Base-by-base conservation (phyloP, 2,113 vertebrate genomes). In the Muscicapa adusta region DNA sequence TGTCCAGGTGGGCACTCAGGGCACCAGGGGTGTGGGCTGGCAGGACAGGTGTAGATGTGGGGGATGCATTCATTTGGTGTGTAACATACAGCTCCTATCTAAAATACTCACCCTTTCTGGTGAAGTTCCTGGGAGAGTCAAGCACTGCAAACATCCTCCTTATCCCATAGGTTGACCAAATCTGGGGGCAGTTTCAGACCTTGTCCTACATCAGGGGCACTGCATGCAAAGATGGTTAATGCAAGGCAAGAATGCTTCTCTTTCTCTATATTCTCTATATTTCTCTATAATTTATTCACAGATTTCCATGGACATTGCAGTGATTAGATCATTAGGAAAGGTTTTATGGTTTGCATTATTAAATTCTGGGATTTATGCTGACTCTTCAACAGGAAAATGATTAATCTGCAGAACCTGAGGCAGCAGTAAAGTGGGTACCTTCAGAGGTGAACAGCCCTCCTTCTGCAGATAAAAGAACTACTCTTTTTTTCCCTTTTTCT, bases 361-460 rank as follows among this genome's bases (percentile, higher is more conserved):
- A 92, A 94, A 95, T 91, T 91, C 85, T 95, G 88, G 80, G 70
- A 85, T 94, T 96, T 96, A 60, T 94, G 95, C 94, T 95, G 95
- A 93, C 87, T 95, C 66, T 89, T 96, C 89, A 91, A 61, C 13
- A 71, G 54, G 78, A 53, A 73, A 88, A 85, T 4, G 4, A 91
- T 94, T 89, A 95, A 89, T 95, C 62, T 83, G 88, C 85, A 76
- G 75, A 20, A 73, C 81, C 56, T 5, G 8, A 93, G 78, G 89
- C 87, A 80, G 36, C 6, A 91, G 63, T 88, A 53, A 79, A 76
- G 70, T 33, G 43, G 75, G 31, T 61, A 36, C 36, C 24, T 7
- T 22, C 3, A 5, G 78, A 94, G 63, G 82, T 85, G 95, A 94
- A 29, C 6, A 80, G 24, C 58, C 58, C 26, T 66, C 51, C 58